Conservation (phyloP, 2,797 vertebrate species). For the Harpagifer antarcticus region DNA sequence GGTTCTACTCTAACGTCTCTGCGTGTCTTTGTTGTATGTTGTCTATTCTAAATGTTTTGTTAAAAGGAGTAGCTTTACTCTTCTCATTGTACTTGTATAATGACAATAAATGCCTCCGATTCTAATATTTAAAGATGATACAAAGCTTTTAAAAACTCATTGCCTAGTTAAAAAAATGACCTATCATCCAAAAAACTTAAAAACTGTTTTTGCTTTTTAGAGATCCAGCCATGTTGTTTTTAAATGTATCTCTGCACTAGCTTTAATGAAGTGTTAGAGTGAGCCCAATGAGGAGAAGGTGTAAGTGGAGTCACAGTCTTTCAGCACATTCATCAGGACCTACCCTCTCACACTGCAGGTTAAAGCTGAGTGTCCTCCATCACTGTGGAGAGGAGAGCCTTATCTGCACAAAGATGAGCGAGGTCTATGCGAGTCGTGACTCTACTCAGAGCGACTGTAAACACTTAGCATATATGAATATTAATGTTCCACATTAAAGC, state of each 20-base stretch:
- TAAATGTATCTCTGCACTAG: constrained; percentile 29
- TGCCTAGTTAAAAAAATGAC: background rate
- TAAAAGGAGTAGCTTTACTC: too few species aligned
- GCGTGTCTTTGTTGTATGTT: too few species aligned
- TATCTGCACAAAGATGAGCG: constrained; percentile 67
- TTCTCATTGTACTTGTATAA: too few species aligned
- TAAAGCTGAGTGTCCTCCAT: constrained; percentile 62
- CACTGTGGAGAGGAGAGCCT: constrained; percentile 54
- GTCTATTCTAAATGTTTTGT: too few species aligned
- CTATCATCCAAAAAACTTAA: background rate
- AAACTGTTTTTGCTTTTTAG: constrained; percentile 16
- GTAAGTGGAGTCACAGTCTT: constrained; percentile 60
- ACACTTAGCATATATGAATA: constrained; percentile 87
- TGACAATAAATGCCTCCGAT: too few species aligned
- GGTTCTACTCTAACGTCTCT: background rate
- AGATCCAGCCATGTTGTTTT: constrained; percentile 22
- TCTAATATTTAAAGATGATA: background rate
- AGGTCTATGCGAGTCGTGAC: constrained; percentile 71
- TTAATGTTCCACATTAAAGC: constrained; percentile 84
- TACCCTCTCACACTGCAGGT: constrained; percentile 34
- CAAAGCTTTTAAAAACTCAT: constrained; percentile 3
- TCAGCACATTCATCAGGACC: constrained; percentile 49
- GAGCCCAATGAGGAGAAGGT: constrained; percentile 36
- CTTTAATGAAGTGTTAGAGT: constrained; percentile 30
- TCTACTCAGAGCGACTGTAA: constrained; percentile 78